These are phyloP conservation scores for Macrophya annulata DNA, from an alignment of 2,888 invertebrate species.

Conservation along the genomic window DNA sequence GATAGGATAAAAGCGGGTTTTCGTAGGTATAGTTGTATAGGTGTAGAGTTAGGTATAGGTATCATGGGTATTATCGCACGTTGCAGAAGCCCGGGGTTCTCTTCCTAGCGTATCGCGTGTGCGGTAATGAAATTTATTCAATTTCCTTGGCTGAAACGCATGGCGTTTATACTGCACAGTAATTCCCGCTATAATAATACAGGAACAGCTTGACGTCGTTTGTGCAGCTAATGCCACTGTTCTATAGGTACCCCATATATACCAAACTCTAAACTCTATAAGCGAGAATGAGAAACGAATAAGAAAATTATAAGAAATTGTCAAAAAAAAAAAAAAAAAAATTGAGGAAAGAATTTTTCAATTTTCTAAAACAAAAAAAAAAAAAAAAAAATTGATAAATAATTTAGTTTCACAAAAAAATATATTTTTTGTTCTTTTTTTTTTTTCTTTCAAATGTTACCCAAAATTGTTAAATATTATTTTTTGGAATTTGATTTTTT, in stretches of 20 bases:
- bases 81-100: background rate
- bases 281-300: no score
- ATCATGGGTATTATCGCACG: background rate
- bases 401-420: no score
- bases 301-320: no score
- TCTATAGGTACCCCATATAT: background rate
- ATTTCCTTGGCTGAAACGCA: conserved; percentile 25
- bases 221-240: background rate
- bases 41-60: background rate
- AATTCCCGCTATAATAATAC: conserved; percentile 17
- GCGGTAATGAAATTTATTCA: conserved; percentile 39
- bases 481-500: no score
- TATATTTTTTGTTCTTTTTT: no score
- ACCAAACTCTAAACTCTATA: no score
- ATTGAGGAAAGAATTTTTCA: no score
- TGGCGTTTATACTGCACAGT: background rate
- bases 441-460: no score
- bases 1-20: background rate
- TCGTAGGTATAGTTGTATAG: background rate
- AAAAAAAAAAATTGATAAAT: no score
- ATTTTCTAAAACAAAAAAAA: no score
- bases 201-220: conserved; percentile 25
- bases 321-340: no score
- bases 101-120: background rate
- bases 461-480: no score